Evolutionary conservation across 2,113 vertebrate genomes (phyloP), one percentile per base, ranked within the genome.

Genomic region (Glaucidium brasilianum): DNA sequence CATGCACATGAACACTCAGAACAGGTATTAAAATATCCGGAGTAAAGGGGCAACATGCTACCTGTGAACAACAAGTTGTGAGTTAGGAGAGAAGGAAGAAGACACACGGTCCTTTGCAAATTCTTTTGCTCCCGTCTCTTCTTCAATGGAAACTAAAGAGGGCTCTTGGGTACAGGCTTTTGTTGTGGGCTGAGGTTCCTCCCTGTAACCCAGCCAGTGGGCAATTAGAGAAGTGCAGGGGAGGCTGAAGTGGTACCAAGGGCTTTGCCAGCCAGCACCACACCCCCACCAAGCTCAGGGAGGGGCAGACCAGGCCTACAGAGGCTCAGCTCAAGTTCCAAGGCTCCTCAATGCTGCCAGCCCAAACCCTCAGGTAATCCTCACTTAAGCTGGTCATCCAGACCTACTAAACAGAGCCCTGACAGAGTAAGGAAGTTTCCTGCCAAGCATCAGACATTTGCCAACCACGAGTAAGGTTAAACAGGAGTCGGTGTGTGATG

Each of bases 1-100:
- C 97, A 96, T 97, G 97, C 98, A 87, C 92, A 93, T 15, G 8
- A 68, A 18, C 76, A 80, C 91, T 43, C 56, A 50, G 45, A 45
- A n/a, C 5, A 11, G 29, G 62, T 50, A 32, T 53, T 63, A 85
- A 60, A 59, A 35, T 6, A 37, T 39, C 34, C 10, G 34, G 52
- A 53, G 56, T 9, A 30, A 35, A 59, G 68, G 50, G 39, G 35
- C 37, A 34, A 53, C 41, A 25, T 13, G 43, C 50, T n/a, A 23
- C 47, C 12, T 26, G 58, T 5, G n/a, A n/a, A 50, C 2, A 9
- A 13, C 25, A 32, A 13, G 14, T 3, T 30, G 12, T 11, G 18
- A 63, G 37, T 53, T 29, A 82, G 32, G 19, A 45, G 43, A 34
- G 29, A 77, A 45, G 47, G 37, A 35, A 29, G 25, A 64, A 12